phyloP scores from a whole-genome alignment of 2,888 invertebrate species.

The Nomada fucata region DNA sequence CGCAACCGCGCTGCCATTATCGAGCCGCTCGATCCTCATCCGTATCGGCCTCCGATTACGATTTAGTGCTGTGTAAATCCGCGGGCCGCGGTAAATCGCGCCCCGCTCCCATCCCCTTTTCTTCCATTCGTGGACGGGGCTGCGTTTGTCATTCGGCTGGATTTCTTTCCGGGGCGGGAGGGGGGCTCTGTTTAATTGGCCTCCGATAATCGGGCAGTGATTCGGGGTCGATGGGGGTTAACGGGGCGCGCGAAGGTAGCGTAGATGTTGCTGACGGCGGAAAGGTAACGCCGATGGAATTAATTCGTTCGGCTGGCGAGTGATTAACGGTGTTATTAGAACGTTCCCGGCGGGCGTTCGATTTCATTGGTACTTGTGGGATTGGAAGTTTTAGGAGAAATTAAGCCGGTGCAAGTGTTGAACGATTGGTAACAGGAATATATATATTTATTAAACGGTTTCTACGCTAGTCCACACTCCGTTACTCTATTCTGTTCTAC shows the following conservation, averaged over 20 bases:
- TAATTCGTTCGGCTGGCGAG: neutral
- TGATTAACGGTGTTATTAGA: neutral
- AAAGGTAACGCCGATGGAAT: neutral
- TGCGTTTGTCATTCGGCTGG: slow-evolving; percentile 1
- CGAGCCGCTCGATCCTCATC: slow-evolving; percentile 12
- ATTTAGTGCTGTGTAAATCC: slow-evolving; percentile 39
- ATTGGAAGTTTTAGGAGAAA: no score
- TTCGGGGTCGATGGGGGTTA: neutral
- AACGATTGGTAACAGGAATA: no score
- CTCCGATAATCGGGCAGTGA: neutral
- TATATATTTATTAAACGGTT: no score
- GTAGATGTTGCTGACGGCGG: neutral
- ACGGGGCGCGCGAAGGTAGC: neutral
- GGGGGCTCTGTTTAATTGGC: neutral
- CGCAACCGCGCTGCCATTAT: slow-evolving; percentile 39
- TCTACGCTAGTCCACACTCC: no score
- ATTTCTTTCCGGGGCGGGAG: neutral
- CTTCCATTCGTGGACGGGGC: neutral
- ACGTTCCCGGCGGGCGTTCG: neutral
- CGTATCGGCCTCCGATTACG: slow-evolving; percentile 3
- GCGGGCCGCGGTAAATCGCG: slow-evolving; percentile 7
- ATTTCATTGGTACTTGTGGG: no score
- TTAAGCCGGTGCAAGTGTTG: no score
- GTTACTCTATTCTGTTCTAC: no score
- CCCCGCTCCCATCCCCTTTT: neutral